A percentile compares a stretch with the other conserved stretches of the same genome.
Evolutionary conservation across 2,888 invertebrate genomes (phyloP).

Genomic region (Elgonia sp.): DNA sequence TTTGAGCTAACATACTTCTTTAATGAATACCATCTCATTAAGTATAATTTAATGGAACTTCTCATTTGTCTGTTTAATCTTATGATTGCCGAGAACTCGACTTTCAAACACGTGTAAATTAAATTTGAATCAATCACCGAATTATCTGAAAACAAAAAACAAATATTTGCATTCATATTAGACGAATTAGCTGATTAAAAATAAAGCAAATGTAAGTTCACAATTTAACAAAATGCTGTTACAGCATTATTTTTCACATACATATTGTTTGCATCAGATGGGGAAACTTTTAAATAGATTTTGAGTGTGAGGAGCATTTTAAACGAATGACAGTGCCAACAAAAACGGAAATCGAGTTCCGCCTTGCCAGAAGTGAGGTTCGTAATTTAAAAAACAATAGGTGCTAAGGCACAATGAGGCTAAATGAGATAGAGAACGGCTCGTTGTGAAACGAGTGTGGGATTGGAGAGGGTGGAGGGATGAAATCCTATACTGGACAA

Average conservation of each 20-base stretch:
- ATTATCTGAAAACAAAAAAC: constrained; percentile 32
- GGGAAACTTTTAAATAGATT: constrained; percentile 80
- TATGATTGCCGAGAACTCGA: constrained; percentile 17
- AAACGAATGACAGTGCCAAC: constrained; percentile 84
- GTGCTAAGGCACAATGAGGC: constrained; percentile 86
- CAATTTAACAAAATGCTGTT: constrained; percentile 60
- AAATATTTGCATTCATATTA: constrained; percentile 50
- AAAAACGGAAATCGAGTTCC: constrained; percentile 85
- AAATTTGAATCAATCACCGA: constrained; percentile 39
- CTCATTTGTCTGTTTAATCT: no score
- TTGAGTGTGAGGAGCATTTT: constrained; percentile 83
- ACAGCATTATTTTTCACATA: constrained; percentile 69
- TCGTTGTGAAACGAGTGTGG: constrained; percentile 82
- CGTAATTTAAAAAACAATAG: constrained; percentile 87
- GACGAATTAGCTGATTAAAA: constrained; percentile 30
- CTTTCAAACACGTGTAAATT: constrained; percentile 30
- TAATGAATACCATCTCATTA: constrained; percentile 1
- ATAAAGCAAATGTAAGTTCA: constrained; percentile 27
- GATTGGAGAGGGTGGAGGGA: constrained; percentile 80
- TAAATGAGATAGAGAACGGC: constrained; percentile 86
- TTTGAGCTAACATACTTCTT: no score
- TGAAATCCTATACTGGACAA: constrained; percentile 85
- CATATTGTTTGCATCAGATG: constrained; percentile 70
- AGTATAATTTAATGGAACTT: no score
- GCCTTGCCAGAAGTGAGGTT: constrained; percentile 84